Conservation (phyloP, 2,797 vertebrate genomes). For the Ambastaia sidthimunki region DNA sequence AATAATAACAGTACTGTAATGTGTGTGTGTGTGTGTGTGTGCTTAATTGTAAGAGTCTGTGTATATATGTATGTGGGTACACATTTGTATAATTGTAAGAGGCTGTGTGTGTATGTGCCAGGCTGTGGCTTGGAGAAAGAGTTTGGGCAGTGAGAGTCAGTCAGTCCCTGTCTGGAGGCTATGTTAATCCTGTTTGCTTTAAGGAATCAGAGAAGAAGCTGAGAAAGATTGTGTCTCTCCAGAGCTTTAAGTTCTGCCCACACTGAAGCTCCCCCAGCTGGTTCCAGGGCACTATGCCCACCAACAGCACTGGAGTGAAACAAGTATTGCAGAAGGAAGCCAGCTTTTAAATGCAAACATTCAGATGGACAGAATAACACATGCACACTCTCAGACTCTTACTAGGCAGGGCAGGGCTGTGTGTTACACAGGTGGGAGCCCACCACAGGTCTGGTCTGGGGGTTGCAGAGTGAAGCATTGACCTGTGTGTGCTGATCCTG, state of each 20-base stretch:
- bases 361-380: slow-evolving; percentile 12
- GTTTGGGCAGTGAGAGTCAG: slow-evolving; percentile 18
- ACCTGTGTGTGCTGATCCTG: slow-evolving; percentile 88
- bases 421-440: slow-evolving; percentile 89
- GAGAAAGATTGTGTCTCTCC: slow-evolving; percentile 11
- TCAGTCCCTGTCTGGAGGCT: slow-evolving; percentile 54
- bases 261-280: no score
- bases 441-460: slow-evolving; percentile 78
- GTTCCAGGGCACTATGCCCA: slow-evolving; percentile 8
- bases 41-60: slow-evolving; percentile 5
- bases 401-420: slow-evolving; percentile 92
- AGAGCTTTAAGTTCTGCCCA: slow-evolving; percentile 53
- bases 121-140: slow-evolving; percentile 40
- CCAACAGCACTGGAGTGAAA: no score
- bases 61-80: slow-evolving; percentile 16
- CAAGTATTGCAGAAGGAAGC: neutral
- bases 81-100: slow-evolving; percentile 17
- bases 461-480: slow-evolving; percentile 87
- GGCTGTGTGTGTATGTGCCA: slow-evolving; percentile 12
- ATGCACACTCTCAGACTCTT: slow-evolving; percentile 67
- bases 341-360: neutral
- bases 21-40: neutral
- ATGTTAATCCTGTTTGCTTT: slow-evolving; percentile 61
- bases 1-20: neutral
- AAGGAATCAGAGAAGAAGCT: slow-evolving; percentile 18